A percentile compares a stretch with the other conserved stretches of the same genome.
phyloP scores from a whole-genome alignment of 2,888 invertebrate species.

The Pandemis heparana region DNA sequence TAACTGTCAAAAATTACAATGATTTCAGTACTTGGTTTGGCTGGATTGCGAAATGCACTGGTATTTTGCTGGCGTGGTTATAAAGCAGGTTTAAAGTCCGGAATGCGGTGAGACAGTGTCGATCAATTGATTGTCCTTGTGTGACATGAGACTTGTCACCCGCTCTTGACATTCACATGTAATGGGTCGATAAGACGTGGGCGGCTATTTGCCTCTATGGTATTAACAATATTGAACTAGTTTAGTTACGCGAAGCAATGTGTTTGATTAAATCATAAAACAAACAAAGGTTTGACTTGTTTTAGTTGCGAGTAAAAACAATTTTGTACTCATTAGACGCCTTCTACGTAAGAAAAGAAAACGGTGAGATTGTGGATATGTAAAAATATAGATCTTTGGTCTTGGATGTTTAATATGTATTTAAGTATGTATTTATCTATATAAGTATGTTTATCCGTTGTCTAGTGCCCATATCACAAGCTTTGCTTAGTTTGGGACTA shows the following conservation, averaged over 20 bases:
- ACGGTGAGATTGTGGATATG: too few relatives aligned
- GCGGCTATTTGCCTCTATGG: constrained; percentile 31
- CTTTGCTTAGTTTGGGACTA: too few relatives aligned
- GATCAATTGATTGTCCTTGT: constrained; percentile 32
- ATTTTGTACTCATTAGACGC: neutral
- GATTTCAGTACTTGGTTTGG: constrained; percentile 19
- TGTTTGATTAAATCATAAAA: constrained; percentile 22
- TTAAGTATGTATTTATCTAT: too few relatives aligned
- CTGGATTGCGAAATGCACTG: constrained; percentile 16
- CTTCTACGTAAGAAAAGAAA: neutral
- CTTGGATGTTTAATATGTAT: too few relatives aligned
- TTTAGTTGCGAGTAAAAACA: neutral
- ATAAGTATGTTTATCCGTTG: too few relatives aligned
- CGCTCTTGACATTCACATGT: constrained; percentile 39
- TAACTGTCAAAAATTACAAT: constrained; percentile 17
- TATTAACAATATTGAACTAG: constrained; percentile 30
- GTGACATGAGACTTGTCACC: constrained; percentile 28
- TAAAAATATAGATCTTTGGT: too few relatives aligned
- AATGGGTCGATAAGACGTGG: constrained; percentile 42
- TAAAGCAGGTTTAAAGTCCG: neutral
- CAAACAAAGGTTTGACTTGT: constrained; percentile 5
- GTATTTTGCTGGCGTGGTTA: neutral
- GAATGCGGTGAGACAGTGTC: constrained; percentile 23
- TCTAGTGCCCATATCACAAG: too few relatives aligned
- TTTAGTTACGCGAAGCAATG: constrained; percentile 15